Conservation (phyloP, 2,888 invertebrate species). For the Cephus sareptanus region DNA sequence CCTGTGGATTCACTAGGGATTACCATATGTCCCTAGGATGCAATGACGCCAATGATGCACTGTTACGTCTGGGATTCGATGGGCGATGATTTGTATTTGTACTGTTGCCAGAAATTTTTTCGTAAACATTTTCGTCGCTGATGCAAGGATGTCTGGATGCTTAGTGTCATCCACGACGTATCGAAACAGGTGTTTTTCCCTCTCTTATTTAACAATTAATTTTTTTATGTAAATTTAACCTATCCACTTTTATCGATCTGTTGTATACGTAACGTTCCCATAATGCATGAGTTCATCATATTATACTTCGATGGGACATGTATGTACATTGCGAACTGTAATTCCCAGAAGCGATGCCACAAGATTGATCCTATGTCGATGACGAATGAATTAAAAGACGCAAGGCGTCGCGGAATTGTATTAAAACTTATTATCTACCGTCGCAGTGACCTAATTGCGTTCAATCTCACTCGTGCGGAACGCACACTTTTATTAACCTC, state of each 20-base stretch:
- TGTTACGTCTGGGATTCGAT: neutral
- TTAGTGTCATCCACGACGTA: neutral
- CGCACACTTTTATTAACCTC: neutral
- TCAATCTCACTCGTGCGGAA: slow-evolving; percentile 34
- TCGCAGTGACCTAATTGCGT: slow-evolving; percentile 39
- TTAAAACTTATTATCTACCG: slow-evolving; percentile 26
- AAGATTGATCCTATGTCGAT: neutral
- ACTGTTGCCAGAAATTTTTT: neutral
- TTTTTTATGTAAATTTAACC: neutral
- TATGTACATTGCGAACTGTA: neutral
- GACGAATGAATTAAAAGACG: neutral
- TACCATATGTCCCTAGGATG: neutral
- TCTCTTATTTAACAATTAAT: neutral
- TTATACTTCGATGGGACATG: neutral
- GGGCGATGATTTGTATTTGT: neutral
- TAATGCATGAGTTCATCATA: neutral
- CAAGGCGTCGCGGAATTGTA: slow-evolving; percentile 20
- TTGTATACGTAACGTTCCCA: neutral
- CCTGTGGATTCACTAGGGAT: neutral
- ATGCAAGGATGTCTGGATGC: neutral
- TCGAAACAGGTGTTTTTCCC: neutral
- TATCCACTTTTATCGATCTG: neutral
- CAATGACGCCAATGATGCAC: neutral
- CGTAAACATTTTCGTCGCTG: neutral
- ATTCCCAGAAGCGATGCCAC: too few relatives aligned